Conservation (phyloP, 2,113 vertebrate genomes). For the Sula dactylatra region DNA sequence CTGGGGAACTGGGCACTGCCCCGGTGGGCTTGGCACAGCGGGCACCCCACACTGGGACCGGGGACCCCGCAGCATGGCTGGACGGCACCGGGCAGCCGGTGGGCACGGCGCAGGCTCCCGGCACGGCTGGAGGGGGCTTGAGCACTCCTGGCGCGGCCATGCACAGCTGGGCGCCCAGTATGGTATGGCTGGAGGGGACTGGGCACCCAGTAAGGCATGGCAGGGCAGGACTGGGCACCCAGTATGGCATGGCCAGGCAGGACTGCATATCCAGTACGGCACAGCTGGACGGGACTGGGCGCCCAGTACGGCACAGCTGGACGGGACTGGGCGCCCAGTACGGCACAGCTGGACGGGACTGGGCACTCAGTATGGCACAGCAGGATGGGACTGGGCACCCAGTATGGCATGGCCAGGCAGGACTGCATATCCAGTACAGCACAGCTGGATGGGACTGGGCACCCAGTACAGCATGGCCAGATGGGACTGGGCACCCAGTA, state of each 20-base stretch:
- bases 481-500: no score
- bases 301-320: background rate
- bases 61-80: no score
- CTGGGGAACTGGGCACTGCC: background rate
- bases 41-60: background rate
- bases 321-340: fast-evolving
- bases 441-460: background rate
- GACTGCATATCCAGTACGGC: background rate
- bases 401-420: background rate
- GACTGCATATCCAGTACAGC: background rate
- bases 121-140: background rate
- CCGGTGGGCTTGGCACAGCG: background rate
- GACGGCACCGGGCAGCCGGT: background rate
- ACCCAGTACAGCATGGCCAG: no score
- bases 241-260: fast-evolving
- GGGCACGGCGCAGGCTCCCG: background rate
- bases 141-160: no score
- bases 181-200: fast-evolving
- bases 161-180: background rate
- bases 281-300: fast-evolving
- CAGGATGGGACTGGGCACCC: background rate
- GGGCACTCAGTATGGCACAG: background rate
- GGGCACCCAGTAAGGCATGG: fast-evolving
- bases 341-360: no score
- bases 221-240: fast-evolving